Conservation (phyloP, 2,888 invertebrate species). For the Schizaphis graminum region DNA sequence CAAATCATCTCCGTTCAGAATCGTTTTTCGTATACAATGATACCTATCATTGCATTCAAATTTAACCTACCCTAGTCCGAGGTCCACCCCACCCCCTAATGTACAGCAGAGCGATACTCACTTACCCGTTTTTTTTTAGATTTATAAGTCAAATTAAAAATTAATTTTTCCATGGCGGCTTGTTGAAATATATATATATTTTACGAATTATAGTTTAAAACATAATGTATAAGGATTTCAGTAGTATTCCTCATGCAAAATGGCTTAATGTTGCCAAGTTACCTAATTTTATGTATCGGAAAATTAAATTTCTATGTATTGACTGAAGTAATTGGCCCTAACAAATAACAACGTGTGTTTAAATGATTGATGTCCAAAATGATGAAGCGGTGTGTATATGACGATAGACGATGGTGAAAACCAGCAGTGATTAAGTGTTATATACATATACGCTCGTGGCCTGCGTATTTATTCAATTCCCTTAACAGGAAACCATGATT, state of each 20-base stretch:
- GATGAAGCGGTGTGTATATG: neutral
- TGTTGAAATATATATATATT: neutral
- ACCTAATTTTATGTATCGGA: neutral
- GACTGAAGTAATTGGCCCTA: constrained; percentile 10
- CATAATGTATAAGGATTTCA: neutral
- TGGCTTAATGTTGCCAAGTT: neutral
- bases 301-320: neutral
- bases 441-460: neutral
- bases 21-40: no score
- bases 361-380: constrained; percentile 33
- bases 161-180: neutral
- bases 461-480: neutral
- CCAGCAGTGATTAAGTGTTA: constrained; percentile 29
- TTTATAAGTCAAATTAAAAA: neutral
- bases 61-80: no score
- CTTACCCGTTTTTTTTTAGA: no score
- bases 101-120: no score
- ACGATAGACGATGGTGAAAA: constrained; percentile 9
- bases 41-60: no score
- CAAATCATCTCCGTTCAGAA: no score
- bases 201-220: neutral
- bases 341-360: constrained; percentile 15
- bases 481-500: constrained; percentile 27
- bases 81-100: no score
- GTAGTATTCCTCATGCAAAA: neutral